A percentile compares a stretch with the other conserved stretches of the same genome.
These are phyloP conservation scores for Osmerus mordax DNA, from an alignment of 2,113 vertebrate genomes.

Conservation along the genomic window DNA sequence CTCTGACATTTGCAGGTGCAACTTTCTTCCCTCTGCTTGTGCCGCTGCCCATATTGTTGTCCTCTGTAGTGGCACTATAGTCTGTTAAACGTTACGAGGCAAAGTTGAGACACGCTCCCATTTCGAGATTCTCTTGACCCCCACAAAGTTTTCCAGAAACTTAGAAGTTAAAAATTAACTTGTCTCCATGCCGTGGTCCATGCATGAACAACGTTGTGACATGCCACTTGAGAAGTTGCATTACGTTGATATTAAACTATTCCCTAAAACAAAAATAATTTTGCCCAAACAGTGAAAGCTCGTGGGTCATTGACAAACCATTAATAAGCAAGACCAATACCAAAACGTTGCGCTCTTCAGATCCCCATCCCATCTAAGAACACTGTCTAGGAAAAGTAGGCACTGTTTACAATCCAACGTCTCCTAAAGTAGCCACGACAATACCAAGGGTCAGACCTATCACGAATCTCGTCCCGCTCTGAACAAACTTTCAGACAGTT, in stretches of 20 bases:
- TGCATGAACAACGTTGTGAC: constrained; percentile 10
- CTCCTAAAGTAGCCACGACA: neutral
- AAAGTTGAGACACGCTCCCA: constrained; percentile 5
- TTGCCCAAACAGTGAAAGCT: no score
- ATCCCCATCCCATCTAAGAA: neutral
- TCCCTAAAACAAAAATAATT: no score
- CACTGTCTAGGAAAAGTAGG: neutral
- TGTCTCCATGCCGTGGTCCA: constrained; percentile 2
- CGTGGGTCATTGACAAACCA: no score
- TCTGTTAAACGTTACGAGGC: neutral
- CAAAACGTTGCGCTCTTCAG: neutral
- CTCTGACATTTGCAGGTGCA: constrained; percentile 58
- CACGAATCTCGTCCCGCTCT: neutral
- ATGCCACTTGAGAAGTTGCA: constrained; percentile 1
- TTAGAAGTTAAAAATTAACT: constrained; percentile 43
- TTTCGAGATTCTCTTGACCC: constrained; percentile 12
- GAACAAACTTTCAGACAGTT: neutral
- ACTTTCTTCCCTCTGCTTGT: constrained; percentile 69
- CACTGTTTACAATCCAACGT: constrained; percentile 3
- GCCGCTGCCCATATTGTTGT: constrained; percentile 63
- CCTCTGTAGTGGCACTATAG: neutral
- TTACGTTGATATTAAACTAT: neutral
- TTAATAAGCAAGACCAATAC: no score
- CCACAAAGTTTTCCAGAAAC: neutral
- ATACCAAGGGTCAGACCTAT: neutral